Base-by-base conservation (phyloP, 2,113 vertebrate species). In the Panurus biarmicus region DNA sequence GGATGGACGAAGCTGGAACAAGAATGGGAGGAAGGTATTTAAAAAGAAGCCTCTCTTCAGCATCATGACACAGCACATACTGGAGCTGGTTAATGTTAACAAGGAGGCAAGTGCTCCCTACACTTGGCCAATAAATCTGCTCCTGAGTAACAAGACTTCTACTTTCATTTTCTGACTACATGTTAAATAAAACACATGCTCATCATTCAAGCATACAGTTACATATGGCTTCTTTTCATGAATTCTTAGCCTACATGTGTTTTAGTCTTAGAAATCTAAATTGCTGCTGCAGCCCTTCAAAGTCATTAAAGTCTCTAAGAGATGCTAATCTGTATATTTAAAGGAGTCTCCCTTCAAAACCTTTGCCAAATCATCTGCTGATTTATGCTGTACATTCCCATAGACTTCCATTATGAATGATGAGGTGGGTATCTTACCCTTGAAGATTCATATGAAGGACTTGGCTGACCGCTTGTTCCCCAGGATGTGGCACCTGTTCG, bases 391-490 rank as follows among this genome's bases (percentile, higher is more conserved):
- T 19, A 58, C 26, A 29, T 71, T 74, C 24, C 77, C 75, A 66
- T 36, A 42, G 64, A 64, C 50, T 53, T 81, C 22, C 33, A 70
- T 3, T 58, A 51, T 35, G 33, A 95, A 90, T 62, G 38, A 66
- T 42, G 70, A 44, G 2, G 4, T 35, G 65, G 80, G 38, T 94
- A 67, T 97, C 99, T 99, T 99, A 99, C 99, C 98, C 98, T 98
- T 94, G 99, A 98, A 96, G 99, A 98, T 75, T 99, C 98, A 79
- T 98, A 99, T 14, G 99, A 98, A 76, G 99, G 99, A 96, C 99
- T 99, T 97, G 98, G 97, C 95, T 99, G 98, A 94, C 98, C 98
- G 80, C 98, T 98, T 98, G 99, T 88, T 98, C 98, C 98, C 99
- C 99, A 99, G 80, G 99, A 98, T 31, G 98, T 96, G 78, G 98